phyloP scores from a whole-genome alignment of 2,888 invertebrate species.

The Stenodema calcarata region DNA sequence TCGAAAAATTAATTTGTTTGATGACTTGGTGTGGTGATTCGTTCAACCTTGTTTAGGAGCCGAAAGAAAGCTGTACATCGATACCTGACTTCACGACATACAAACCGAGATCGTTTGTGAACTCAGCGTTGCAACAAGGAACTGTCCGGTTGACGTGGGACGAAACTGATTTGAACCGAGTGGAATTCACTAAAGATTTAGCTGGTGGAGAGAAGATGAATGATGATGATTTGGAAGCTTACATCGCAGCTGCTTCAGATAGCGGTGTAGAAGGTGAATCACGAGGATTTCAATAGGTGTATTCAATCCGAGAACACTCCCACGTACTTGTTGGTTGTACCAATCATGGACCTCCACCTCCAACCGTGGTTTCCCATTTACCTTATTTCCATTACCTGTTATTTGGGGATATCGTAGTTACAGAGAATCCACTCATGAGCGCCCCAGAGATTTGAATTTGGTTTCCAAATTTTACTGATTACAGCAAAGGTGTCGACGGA shows the following conservation, averaged over 20 bases:
- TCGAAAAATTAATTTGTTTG: background rate
- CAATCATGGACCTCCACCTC: too few species aligned
- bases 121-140: slow-evolving; percentile 88
- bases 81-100: slow-evolving; percentile 80
- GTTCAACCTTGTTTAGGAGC: too few species aligned
- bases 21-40: too few species aligned
- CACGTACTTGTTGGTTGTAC: too few species aligned
- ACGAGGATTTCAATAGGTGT: too few species aligned
- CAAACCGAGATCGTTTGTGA: slow-evolving; percentile 82
- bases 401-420: too few species aligned
- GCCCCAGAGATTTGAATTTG: background rate
- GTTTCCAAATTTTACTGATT: background rate
- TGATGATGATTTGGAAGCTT: slow-evolving; percentile 77
- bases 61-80: slow-evolving; percentile 77
- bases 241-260: slow-evolving; percentile 79
- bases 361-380: too few species aligned
- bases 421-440: too few species aligned
- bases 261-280: slow-evolving; percentile 62
- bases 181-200: slow-evolving; percentile 70
- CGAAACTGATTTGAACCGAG: slow-evolving; percentile 83
- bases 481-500: background rate
- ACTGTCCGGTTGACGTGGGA: slow-evolving; percentile 96
- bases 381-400: too few species aligned
- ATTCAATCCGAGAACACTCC: too few species aligned
- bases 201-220: slow-evolving; percentile 66